Evolutionary conservation across 2,113 vertebrate genomes (phyloP).

Genomic region (Alethe diademata): DNA sequence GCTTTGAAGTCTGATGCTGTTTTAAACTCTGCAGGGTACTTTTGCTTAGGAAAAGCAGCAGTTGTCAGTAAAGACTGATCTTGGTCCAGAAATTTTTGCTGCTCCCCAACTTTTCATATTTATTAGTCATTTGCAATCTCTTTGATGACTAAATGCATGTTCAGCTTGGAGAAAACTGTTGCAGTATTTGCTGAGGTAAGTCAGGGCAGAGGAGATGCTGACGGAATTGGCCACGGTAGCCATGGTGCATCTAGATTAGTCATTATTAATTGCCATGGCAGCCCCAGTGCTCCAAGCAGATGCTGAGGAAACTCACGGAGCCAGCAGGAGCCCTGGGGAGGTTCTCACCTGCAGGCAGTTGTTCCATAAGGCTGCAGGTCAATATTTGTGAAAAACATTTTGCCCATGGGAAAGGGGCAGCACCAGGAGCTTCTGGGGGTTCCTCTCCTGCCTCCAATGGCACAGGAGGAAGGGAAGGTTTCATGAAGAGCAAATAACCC

Average conservation of each 20-base stretch:
- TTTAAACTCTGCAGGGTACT: slow-evolving; percentile 28
- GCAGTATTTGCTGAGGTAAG: not conserved
- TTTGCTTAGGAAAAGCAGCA: not conserved
- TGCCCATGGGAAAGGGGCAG: not conserved
- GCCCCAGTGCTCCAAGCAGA: not conserved
- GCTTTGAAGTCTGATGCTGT: not conserved
- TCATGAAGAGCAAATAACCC: not conserved
- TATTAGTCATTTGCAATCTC: not conserved
- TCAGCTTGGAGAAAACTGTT: not conserved
- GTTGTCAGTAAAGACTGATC: slow-evolving; percentile 47
- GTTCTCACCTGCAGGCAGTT: rapidly evolving
- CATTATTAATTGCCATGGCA: not conserved
- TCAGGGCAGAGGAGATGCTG: not conserved
- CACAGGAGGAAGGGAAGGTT: not conserved
- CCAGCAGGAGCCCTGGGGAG: not conserved
- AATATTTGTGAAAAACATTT: rapidly evolving
- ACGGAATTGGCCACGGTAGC: rapidly evolving
- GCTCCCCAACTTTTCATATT: not conserved
- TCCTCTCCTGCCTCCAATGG: not conserved
- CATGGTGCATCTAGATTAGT: not conserved
- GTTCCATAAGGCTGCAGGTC: not conserved
- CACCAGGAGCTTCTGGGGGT: not conserved
- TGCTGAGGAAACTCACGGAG: not conserved
- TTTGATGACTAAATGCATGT: not conserved
- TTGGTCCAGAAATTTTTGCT: slow-evolving; percentile 23